Conservation (phyloP, 2,888 invertebrate genomes). For the Yponomeuta malinellus region DNA sequence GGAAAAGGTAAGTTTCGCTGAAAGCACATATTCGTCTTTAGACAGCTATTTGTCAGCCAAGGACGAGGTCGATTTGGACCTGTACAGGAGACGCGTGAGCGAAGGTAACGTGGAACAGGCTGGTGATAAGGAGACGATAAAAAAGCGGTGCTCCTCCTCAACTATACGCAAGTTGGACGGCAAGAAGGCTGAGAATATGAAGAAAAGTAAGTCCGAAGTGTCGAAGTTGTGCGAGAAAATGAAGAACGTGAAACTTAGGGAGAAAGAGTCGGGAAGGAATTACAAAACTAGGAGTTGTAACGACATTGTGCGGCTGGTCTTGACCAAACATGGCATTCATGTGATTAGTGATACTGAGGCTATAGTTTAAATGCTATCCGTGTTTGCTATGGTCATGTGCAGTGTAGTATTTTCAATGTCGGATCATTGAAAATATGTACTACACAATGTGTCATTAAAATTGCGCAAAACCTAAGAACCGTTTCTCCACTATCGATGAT, state of each 20-base stretch:
- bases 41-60: slow-evolving; percentile 72
- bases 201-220: slow-evolving; percentile 67
- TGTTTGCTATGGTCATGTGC: background rate
- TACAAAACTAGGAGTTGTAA: slow-evolving; percentile 69
- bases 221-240: slow-evolving; percentile 69
- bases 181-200: slow-evolving; percentile 51
- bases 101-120: slow-evolving; percentile 52
- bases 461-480: too few species aligned
- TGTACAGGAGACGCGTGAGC: slow-evolving; percentile 54
- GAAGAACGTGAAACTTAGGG: slow-evolving; percentile 62
- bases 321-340: slow-evolving; percentile 86
- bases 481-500: too few species aligned
- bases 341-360: slow-evolving; percentile 88
- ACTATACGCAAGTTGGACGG: slow-evolving; percentile 49
- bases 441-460: too few species aligned
- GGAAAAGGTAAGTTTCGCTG: slow-evolving; percentile 56
- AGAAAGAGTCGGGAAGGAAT: slow-evolving; percentile 39
- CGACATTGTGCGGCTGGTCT: slow-evolving; percentile 81
- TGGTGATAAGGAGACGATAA: slow-evolving; percentile 31
- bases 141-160: slow-evolving; percentile 56
- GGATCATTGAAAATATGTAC: too few species aligned
- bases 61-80: slow-evolving; percentile 51
- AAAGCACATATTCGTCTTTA: slow-evolving; percentile 58
- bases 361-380: slow-evolving; percentile 62
- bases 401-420: too few species aligned